phyloP scores from a whole-genome alignment of 37 sponge, comb jelly and placozoan genomes.

The Diacarnus erythraeanus region DNA sequence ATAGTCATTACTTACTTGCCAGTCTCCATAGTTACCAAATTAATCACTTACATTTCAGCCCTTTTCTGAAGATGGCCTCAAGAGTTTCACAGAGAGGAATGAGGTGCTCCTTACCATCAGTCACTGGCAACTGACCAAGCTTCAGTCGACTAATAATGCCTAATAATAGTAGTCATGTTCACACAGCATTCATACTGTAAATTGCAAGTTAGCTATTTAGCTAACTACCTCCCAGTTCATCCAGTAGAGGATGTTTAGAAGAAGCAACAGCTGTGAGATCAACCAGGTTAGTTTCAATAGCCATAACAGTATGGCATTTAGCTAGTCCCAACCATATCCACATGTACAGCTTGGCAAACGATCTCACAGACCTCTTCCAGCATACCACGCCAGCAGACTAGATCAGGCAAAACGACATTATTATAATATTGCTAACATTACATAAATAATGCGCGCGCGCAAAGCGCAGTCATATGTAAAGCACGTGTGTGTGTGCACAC shows the following conservation, averaged over 20 bases:
- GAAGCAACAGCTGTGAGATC: background rate
- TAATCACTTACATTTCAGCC: constrained; percentile 67
- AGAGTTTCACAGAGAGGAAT: constrained; percentile 71
- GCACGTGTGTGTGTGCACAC: too few species aligned
- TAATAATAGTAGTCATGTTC: too few species aligned
- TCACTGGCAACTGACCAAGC: constrained; percentile 20
- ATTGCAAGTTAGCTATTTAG: constrained; percentile 12
- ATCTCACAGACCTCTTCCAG: too few species aligned
- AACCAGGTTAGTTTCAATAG: background rate
- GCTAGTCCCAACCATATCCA: too few species aligned
- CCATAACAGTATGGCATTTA: background rate
- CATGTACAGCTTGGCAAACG: too few species aligned
- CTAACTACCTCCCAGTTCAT: constrained; percentile 1
- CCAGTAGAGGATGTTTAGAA: constrained; percentile 17
- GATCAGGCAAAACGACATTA: too few species aligned
- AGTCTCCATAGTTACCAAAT: background rate
- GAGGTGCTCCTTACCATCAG: constrained; percentile 57
- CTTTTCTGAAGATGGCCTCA: constrained; percentile 61
- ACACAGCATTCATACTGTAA: too few species aligned
- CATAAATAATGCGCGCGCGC: too few species aligned
- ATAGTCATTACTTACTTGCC: too few species aligned
- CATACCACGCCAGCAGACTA: too few species aligned
- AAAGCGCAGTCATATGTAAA: too few species aligned
- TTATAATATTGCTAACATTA: too few species aligned
- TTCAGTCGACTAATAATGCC: constrained; percentile 42